phyloP scores from a whole-genome alignment of 2,797 vertebrate genomes.

The Crocidura indochinensis region DNA sequence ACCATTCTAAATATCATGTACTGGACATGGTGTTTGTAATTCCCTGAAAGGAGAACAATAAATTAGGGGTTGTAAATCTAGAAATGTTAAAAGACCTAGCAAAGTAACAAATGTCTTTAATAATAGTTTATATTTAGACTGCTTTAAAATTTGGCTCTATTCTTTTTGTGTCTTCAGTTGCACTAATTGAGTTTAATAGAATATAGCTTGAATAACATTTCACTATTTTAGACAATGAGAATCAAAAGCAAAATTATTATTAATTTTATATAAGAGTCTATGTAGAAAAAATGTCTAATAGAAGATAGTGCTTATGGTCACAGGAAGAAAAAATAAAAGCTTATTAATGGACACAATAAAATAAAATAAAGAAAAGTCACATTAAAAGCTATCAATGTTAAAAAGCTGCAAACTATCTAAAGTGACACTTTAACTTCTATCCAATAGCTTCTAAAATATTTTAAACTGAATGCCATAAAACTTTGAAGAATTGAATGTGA shows the following conservation, averaged over 20 bases:
- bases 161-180: slow-evolving; percentile 5
- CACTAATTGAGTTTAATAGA: slow-evolving; percentile 47
- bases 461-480: slow-evolving; percentile 66
- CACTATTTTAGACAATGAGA: background rate
- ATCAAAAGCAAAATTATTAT: slow-evolving; percentile 10
- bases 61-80: background rate
- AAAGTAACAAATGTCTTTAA: too few relatives aligned
- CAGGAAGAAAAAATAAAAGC: background rate
- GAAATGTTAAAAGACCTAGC: background rate
- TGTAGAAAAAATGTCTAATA: background rate
- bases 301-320: background rate
- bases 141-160: background rate
- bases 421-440: slow-evolving; percentile 61
- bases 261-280: background rate
- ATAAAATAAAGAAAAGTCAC: slow-evolving; percentile 11
- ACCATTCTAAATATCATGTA: background rate
- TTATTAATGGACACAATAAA: background rate
- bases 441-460: slow-evolving; percentile 61
- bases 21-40: background rate
- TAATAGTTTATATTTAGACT: too few relatives aligned
- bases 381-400: slow-evolving; percentile 20
- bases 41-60: background rate
- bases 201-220: background rate
- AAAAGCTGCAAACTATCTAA: slow-evolving; percentile 41
- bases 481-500: slow-evolving; percentile 67